Base-by-base conservation (phyloP, 2,113 vertebrate genomes). In the Romanogobio albipinnatus region DNA sequence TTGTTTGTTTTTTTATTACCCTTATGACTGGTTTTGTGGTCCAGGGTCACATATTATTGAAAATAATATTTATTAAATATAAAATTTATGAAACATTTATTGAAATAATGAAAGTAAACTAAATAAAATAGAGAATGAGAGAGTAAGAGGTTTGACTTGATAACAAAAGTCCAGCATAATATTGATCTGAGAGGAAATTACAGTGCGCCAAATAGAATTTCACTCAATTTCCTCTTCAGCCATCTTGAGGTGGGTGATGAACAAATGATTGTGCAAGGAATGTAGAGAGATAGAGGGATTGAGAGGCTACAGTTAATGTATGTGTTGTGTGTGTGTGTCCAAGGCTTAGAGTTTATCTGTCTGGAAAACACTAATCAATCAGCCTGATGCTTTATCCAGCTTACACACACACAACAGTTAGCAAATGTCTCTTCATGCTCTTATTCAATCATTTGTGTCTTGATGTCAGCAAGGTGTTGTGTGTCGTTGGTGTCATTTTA, bases 171-270 rank as follows among this genome's bases (percentile, higher is more conserved):
- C 39, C 85, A 62, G 71, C 53, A 70, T 82, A 71, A 49, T 29
- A 84, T 33, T 76, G 81, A 89, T 89, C 83, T 68, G 58, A n/a
- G 49, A 86, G 81, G 81, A 82, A 86, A 86, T 86, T 86, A 77
- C 76, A 59, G 29, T 66, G 71, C 19, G 73, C 77, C 71, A 82
- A 87, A 86, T 87, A 81, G 71, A 89, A 87, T 87, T 89, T 83
- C 61, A 74, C 74, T 56, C 77, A 56, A 89, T 89, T 87, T 89
- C 84, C 88, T 85, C 73, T 66, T 84, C 82, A 53, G 24, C 51
- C 73, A 68, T 53, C 26, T 77, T 76, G 58, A 58, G 19, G 39
- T 9, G 59, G 24, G 76, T 3, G 49, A 56, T 51, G 66, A 61
- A 13, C 9, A 58, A 33, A 58, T 24, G n/a, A 53, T 62, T 39